These are phyloP conservation scores for Rhysida immarginata DNA, from an alignment of 1,140 invertebrate species.

Conservation along the genomic window DNA sequence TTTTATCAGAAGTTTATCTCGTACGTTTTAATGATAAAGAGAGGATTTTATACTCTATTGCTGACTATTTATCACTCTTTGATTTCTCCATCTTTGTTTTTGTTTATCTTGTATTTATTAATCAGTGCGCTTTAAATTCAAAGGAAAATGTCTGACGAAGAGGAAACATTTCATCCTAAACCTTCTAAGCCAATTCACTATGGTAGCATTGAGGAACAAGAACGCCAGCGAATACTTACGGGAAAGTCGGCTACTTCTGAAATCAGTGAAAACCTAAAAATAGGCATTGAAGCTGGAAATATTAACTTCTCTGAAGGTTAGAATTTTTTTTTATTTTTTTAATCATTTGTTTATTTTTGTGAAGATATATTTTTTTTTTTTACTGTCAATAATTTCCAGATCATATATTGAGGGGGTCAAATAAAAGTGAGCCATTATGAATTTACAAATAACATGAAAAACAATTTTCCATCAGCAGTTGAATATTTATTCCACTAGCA, in stretches of 20 bases:
- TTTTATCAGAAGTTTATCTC: too few species aligned
- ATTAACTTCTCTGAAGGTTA: conserved; percentile 56
- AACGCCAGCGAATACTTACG: conserved; percentile 15
- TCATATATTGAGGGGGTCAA: neutral
- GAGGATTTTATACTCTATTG: too few species aligned
- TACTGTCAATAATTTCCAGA: neutral
- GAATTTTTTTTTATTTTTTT: conserved; percentile 8
- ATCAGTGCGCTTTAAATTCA: neutral
- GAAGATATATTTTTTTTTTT: neutral
- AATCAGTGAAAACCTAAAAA: conserved; percentile 30
- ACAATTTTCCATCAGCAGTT: too few species aligned
- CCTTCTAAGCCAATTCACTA: conserved; percentile 64
- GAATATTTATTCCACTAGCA: too few species aligned
- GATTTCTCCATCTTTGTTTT: too few species aligned
- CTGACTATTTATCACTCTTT: too few species aligned
- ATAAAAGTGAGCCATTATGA: too few species aligned
- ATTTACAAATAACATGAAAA: too few species aligned
- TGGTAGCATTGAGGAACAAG: conserved; percentile 66
- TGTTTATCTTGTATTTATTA: too few species aligned
- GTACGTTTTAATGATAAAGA: too few species aligned
- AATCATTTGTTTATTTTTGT: neutral
- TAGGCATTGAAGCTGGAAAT: conserved; percentile 35
- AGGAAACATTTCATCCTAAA: conserved; percentile 56
- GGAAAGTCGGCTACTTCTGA: conserved; percentile 37
- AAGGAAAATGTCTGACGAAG: conserved; percentile 75